Conservation (phyloP, 92 coral and sea anemone species). For the Heteractis magnifica region DNA sequence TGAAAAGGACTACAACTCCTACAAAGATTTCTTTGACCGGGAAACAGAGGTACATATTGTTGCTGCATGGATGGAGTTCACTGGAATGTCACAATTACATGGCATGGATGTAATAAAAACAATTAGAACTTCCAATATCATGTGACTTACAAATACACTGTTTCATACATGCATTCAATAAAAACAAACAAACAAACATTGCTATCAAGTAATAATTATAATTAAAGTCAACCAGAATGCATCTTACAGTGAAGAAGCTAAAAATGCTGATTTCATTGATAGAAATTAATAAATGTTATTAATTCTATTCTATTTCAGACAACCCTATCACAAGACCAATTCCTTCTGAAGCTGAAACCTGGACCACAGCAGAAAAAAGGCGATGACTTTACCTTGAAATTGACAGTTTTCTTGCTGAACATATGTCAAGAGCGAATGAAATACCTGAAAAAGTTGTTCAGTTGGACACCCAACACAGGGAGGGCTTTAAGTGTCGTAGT, state of each 20-base stretch:
- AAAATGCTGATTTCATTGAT: neutral
- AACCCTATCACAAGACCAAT: conserved; percentile 11
- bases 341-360: neutral
- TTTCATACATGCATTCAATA: too few relatives aligned
- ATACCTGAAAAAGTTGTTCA: too few relatives aligned
- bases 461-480: too few relatives aligned
- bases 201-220: too few relatives aligned
- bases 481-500: too few relatives aligned
- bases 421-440: too few relatives aligned
- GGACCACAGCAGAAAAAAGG: conserved; percentile 9
- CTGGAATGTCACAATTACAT: conserved; percentile 36
- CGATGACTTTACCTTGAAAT: neutral
- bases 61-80: conserved; percentile 54
- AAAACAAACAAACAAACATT: too few relatives aligned
- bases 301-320: neutral
- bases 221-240: too few relatives aligned
- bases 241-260: too few relatives aligned
- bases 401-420: too few relatives aligned
- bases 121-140: too few relatives aligned
- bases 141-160: too few relatives aligned
- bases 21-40: conserved; percentile 45
- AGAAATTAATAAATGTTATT: neutral
- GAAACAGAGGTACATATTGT: conserved; percentile 47
- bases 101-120: neutral
- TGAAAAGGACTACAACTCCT: conserved; percentile 52